Base-by-base conservation (phyloP, 2,888 invertebrate genomes). In the Encarsia formosa region DNA sequence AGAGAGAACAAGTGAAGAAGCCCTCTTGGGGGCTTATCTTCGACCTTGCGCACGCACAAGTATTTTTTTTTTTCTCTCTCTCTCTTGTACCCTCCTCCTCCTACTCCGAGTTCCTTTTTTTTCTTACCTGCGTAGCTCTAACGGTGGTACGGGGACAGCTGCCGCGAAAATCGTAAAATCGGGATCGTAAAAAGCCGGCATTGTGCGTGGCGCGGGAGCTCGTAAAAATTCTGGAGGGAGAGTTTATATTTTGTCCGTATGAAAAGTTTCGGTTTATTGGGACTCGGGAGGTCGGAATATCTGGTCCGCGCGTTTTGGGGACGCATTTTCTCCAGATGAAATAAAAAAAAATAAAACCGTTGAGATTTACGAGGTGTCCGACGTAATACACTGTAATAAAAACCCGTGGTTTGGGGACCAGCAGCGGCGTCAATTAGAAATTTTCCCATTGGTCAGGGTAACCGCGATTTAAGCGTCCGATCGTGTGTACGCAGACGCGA, bases 11-110 rank as follows among this genome's bases (percentile, higher is more conserved):
- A 58, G 54, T 54, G 56, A 55, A n/a, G n/a, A n/a, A n/a, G n/a
- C n/a, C n/a, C n/a, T 66, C 66, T 65, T 43, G 44, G 59, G 50
- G 37, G 58, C 57, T 57, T 55, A 60, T 61, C 54, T 58, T 57
- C 58, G 62, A 59, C 62, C 59, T 61, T 61, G 59, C 59, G 42
- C 45, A 49, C 37, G 46, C 32, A 13, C 5, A 5, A 43, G 19
- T 20, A 40, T 39, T 34, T 41, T 47, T 2, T 34, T 31, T 41
- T 11, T 18, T 49, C 46, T 43, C 42, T 26, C 42, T 49, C 46
- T 46, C 38, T 49, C 23, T 20, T 11, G 35, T 26, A 8, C 26
- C 35, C 35, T 18, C 3, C 15, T 32, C 32, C 32, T 22, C 23
- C 13, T 18, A 4, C 13, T 20, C n/a, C 3, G 16, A 5, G 5